These are phyloP conservation scores for Arothron firmamentum DNA, from an alignment of 2,113 vertebrate species.

Conservation along the genomic window DNA sequence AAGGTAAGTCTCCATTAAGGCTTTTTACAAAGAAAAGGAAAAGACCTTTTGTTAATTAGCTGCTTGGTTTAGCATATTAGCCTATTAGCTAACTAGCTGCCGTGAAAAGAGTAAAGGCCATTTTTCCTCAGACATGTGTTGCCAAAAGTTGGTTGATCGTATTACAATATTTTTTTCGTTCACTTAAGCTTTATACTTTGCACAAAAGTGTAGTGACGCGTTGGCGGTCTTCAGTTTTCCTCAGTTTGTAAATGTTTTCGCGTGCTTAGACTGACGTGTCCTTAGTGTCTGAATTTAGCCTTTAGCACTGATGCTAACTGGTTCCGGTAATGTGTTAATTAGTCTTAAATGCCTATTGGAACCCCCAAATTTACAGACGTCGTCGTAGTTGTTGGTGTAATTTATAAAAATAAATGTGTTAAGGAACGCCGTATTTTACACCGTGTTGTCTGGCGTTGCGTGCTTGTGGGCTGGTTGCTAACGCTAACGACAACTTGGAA, in stretches of 20 bases:
- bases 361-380: no score
- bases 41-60: no score
- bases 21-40: no score
- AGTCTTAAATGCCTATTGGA: no score
- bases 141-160: background rate
- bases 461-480: no score
- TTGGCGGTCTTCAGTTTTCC: background rate
- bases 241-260: background rate
- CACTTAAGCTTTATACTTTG: background rate
- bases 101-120: slow-evolving; percentile 29
- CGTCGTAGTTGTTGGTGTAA: no score
- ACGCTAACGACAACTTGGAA: no score
- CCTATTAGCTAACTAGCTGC: slow-evolving; percentile 27
- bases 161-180: background rate
- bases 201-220: no score
- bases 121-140: slow-evolving; percentile 16
- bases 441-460: no score
- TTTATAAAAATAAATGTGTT: no score
- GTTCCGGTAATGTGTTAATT: background rate
- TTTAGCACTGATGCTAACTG: slow-evolving; percentile 37
- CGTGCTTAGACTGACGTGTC: slow-evolving; percentile 69
- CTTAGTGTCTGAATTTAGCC: slow-evolving; percentile 44
- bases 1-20: slow-evolving; percentile 28
- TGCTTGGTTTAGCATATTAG: slow-evolving; percentile 5
- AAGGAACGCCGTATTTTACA: no score